Percentiles rank a stretch among this genome's conserved stretches.
phyloP scores from a whole-genome alignment of 2,797 vertebrate genomes.

The Clarias fuscus region DNA sequence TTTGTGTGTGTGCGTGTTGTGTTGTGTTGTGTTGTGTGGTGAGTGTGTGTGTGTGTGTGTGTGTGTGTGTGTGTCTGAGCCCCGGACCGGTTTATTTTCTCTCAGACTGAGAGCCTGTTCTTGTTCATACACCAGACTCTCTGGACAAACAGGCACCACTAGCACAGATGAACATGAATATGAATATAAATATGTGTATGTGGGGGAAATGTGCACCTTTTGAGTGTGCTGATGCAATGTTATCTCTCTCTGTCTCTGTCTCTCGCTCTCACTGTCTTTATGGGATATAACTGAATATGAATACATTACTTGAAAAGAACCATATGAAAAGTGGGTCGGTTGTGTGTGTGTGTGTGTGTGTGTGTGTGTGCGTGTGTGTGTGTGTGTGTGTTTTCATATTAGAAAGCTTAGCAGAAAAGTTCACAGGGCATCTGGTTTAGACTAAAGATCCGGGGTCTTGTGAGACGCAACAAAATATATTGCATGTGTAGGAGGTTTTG shows the following conservation, averaged over 20 bases:
- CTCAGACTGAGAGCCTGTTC: constrained; percentile 3
- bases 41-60: no score
- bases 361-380: no score
- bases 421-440: not conserved
- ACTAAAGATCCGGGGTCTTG: not conserved
- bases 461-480: not conserved
- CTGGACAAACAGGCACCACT: constrained; percentile 42
- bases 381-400: not conserved
- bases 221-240: constrained; percentile 5
- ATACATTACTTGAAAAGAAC: no score
- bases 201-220: constrained; percentile 28
- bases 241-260: not conserved
- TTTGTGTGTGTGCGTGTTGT: constrained; percentile 14
- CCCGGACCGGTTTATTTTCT: constrained; percentile 9
- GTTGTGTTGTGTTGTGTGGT: not conserved
- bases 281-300: not conserved
- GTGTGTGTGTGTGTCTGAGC: not conserved
- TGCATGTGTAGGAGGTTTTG: constrained; percentile 9
- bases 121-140: constrained; percentile 36
- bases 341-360: no score
- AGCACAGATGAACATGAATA: constrained; percentile 59
- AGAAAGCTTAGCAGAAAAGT: not conserved
- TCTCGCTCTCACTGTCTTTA: constrained; percentile 14
- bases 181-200: constrained; percentile 50
- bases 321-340: not conserved